Percentiles rank a stretch among this genome's conserved stretches.
These are phyloP conservation scores for Acrossocheilus wenchowensis DNA, from an alignment of 2,797 vertebrate species.

Conservation along the genomic window DNA sequence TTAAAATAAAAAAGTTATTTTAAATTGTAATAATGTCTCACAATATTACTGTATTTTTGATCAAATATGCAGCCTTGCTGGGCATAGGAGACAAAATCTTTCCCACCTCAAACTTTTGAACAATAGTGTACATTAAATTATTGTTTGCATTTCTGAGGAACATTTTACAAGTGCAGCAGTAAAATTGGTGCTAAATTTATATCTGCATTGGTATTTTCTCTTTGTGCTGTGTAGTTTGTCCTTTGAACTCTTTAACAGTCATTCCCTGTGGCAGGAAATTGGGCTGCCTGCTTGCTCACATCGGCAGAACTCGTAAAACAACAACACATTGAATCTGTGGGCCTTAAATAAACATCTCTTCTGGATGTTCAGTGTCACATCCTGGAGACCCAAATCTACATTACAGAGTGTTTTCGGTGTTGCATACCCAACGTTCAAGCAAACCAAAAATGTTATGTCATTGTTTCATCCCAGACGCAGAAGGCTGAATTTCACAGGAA, in stretches of 20 bases:
- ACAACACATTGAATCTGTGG: constrained; percentile 54
- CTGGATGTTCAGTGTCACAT: constrained; percentile 7
- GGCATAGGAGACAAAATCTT: neutral
- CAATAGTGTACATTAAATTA: neutral
- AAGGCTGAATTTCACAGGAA: constrained; percentile 52
- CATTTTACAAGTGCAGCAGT: neutral
- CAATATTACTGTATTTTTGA: neutral
- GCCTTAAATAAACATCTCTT: constrained; percentile 1
- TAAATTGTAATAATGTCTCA: neutral
- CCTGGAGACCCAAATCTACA: neutral
- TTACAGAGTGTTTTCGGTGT: neutral
- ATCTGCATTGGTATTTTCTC: constrained; percentile 51
- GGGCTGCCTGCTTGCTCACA: constrained; percentile 18
- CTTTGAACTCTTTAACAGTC: constrained; percentile 52
- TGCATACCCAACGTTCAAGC: neutral
- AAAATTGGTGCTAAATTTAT: constrained; percentile 2
- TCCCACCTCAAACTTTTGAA: neutral
- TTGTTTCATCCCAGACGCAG: neutral
- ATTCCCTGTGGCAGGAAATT: constrained; percentile 45
- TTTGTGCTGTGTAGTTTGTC: constrained; percentile 33
- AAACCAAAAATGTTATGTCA: neutral
- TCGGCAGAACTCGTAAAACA: constrained; percentile 28
- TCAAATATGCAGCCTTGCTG: neutral
- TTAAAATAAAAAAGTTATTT: neutral
- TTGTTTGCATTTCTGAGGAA: neutral